Conservation (phyloP, 2,113 vertebrate species). For the Illadopsis cleaveri region DNA sequence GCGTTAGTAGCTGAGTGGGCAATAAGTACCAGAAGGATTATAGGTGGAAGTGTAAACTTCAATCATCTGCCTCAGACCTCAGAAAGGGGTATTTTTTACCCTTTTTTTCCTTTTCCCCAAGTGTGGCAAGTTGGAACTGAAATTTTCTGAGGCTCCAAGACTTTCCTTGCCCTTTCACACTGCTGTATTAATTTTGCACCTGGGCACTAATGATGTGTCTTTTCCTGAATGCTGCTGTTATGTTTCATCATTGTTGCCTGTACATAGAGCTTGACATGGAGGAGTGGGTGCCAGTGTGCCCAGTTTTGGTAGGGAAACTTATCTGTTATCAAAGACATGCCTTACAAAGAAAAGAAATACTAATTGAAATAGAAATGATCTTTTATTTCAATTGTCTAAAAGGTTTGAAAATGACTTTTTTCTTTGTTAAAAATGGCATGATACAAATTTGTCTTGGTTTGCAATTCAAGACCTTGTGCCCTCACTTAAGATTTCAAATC, state of each 20-base stretch:
- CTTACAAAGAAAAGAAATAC: neutral
- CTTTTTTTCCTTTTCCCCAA: neutral
- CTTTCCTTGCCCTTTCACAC: neutral
- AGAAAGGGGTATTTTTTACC: neutral
- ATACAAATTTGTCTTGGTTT: neutral
- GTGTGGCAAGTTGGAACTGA: neutral
- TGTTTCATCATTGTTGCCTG: fast-evolving
- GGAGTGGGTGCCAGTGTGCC: neutral
- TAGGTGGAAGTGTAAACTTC: neutral
- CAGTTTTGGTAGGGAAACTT: neutral
- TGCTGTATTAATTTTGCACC: neutral
- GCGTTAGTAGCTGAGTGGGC: neutral
- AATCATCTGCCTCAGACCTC: neutral
- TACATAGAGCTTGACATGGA: fast-evolving
- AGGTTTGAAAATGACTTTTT: neutral
- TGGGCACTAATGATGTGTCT: neutral
- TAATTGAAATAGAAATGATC: neutral
- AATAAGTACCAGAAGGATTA: neutral
- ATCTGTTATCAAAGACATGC: neutral
- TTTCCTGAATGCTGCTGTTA: neutral
- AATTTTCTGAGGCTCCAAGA: neutral
- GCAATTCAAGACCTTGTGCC: neutral
- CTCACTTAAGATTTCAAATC: neutral
- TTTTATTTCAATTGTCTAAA: neutral
- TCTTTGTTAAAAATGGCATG: neutral